Conservation (phyloP, 2,113 vertebrate genomes). For the Callipepla californica region DNA sequence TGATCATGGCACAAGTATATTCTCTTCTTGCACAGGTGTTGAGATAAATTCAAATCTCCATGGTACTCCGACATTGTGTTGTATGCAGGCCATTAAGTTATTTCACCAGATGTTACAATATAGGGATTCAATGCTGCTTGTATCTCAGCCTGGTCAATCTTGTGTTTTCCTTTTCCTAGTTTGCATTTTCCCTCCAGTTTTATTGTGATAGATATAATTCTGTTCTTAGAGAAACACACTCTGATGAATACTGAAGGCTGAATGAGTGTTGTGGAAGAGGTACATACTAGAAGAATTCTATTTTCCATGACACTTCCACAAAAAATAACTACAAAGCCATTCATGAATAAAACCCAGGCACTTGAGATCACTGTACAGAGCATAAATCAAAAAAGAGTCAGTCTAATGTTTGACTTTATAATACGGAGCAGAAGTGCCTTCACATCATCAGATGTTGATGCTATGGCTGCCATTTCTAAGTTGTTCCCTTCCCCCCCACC, state of each 20-base stretch:
- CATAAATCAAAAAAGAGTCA: conserved; percentile 62
- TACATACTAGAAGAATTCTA: background rate
- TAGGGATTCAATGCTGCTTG: background rate
- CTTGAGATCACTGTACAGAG: background rate
- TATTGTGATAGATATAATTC: conserved; percentile 31
- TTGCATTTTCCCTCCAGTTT: conserved; percentile 32
- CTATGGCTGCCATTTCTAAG: conserved; percentile 44
- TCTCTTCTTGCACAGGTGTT: background rate
- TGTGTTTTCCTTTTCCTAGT: conserved; percentile 18
- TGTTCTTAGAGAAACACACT: conserved; percentile 1
- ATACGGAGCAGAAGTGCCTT: conserved; percentile 58
- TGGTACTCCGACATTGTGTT: background rate
- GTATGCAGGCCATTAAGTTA: background rate
- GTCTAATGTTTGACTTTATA: conserved; percentile 57
- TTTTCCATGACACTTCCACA: background rate
- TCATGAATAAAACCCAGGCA: conserved; percentile 55
- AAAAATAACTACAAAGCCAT: conserved; percentile 40
- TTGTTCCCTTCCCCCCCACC: background rate
- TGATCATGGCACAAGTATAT: background rate
- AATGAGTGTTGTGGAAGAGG: conserved; percentile 2
- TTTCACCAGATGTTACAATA: background rate
- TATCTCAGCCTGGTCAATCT: conserved; percentile 21
- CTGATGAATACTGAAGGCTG: conserved; percentile 13
- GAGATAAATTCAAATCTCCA: background rate
- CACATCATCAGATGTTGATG: conserved; percentile 58